Evolutionary conservation across 2,113 vertebrate species (phyloP), one percentile per base, ranked within the genome.

Genomic region (Cheilinus undulatus): DNA sequence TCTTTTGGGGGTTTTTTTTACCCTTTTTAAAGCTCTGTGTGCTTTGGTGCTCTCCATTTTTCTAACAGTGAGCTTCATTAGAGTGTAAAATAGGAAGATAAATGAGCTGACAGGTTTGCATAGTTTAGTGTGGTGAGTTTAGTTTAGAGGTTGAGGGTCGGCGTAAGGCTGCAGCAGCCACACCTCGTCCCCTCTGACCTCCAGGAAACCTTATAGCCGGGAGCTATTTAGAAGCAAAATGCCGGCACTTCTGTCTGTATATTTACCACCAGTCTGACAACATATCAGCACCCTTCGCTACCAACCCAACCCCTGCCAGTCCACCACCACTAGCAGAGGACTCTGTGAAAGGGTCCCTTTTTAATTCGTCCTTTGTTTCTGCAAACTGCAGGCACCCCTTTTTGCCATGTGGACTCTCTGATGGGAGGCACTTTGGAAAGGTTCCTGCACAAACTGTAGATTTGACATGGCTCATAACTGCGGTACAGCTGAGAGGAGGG

Each of bases 21-120:
- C 3, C 32, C 10, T 34, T 34, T 6, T 42, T 17, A 2, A 45
- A 45, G 42, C 19, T 45, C 7, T 45, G 4, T 45, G 1, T n/a
- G 19, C 13, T 45, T 30, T 8, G 23, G 23, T 62, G 32, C 5
- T 17, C 19, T 42, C 5, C 1, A 42, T 48, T 36, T 59, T 9
- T 36, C 40, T 23, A 22, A 26, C 66, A 22, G 46, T n/a, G 9
- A 54, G 54, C 68, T 13, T 40, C 48, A 28, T 32, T 30, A 27
- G 42, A 63, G 59, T 2, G 3, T 22, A 46, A 70, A 80, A 61
- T 23, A 54, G 51, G 26, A 76, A 68, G 82, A 90, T 80, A 60
- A 66, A 87, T 80, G 53, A 74, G 45, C 51, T 84, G 84, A 86
- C 88, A 88, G 83, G 83, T 84, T 89, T 77, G 76, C 85, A 88